Evolutionary conservation across 1,140 invertebrate species (phyloP), one percentile per base, ranked within the genome.

Genomic region (Formica selysi): DNA sequence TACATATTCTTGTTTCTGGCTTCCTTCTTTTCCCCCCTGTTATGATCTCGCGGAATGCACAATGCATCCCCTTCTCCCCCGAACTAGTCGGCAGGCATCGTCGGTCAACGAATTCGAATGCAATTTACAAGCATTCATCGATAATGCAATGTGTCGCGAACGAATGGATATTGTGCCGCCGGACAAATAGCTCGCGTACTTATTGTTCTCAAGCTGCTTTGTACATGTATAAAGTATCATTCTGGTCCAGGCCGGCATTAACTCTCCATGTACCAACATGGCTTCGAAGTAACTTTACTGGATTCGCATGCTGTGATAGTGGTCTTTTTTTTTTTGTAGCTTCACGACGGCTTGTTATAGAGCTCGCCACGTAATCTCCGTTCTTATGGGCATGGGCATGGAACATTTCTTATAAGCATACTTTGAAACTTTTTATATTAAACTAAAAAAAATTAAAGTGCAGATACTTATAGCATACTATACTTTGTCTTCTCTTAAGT

Each of bases 91-190:
- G 84, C 88, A 79, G 86, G 85, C 73, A 32, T 76, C 85, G 85
- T 65, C 32, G 89, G 85, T 91, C 91, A 89, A 91, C 89, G 54
- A 59, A 89, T 87, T 79, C 86, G 89, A 87, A 64, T 78, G 61
- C 73, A 65, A 76, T 85, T 85, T 79, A 79, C 62, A 78, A 76
- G 32, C 73, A 67, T 65, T 62, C 73, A 76, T 85, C 71, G 83
- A 83, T 83, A 74, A 83, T 83, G 68, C 38, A 48, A 59, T 62
- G 79, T 71, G 54, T 83, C 54, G 68, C 68, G 54, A 73, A 13
- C 79, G 54, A 83, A 83, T 74, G 68, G 41, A 62, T 83, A 83
- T 83, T 83, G 68, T 54, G 36, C 6, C 26, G 36, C 16, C 26
- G 68, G 57, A 83, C 57, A 83, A 83, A 83, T 74, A 83, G 79